Conservation (phyloP, 2,797 vertebrate species). For the Cyclura pinguis region DNA sequence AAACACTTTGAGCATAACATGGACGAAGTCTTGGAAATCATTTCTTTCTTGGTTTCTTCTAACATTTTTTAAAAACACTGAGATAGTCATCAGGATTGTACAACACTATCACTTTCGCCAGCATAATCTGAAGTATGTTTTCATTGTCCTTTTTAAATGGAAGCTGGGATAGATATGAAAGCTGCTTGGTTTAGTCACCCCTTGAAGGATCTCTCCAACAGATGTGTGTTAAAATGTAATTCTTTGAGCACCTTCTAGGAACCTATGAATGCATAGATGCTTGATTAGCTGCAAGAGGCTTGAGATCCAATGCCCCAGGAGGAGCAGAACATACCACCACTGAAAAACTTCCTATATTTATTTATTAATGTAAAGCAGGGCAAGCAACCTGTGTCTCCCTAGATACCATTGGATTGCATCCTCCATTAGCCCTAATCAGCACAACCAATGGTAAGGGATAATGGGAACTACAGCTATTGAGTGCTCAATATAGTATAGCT, state of each 20-base stretch:
- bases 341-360: not conserved
- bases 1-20: slow-evolving; percentile 67
- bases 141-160: slow-evolving; percentile 23
- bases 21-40: slow-evolving; percentile 52
- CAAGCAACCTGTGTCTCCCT: too few species aligned
- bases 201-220: slow-evolving; percentile 15
- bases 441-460: not conserved
- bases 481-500: not conserved
- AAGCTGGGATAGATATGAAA: slow-evolving; percentile 11
- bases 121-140: slow-evolving; percentile 9
- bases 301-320: not conserved
- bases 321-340: not conserved
- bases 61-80: slow-evolving; percentile 8
- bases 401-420: not conserved
- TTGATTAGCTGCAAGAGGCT: slow-evolving; percentile 9
- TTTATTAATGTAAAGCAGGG: not conserved
- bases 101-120: slow-evolving; percentile 19
- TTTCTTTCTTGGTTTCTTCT: slow-evolving; percentile 56
- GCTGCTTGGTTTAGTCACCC: not conserved
- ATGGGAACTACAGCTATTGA: not conserved
- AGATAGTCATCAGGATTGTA: slow-evolving; percentile 8
- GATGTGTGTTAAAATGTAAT: slow-evolving; percentile 13
- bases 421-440: not conserved
- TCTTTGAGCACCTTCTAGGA: not conserved
- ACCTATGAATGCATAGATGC: not conserved